Percentiles rank a stretch among this genome's conserved stretches.
Conservation (phyloP, 2,797 vertebrate species). For the Micromesistius poutassou region DNA sequence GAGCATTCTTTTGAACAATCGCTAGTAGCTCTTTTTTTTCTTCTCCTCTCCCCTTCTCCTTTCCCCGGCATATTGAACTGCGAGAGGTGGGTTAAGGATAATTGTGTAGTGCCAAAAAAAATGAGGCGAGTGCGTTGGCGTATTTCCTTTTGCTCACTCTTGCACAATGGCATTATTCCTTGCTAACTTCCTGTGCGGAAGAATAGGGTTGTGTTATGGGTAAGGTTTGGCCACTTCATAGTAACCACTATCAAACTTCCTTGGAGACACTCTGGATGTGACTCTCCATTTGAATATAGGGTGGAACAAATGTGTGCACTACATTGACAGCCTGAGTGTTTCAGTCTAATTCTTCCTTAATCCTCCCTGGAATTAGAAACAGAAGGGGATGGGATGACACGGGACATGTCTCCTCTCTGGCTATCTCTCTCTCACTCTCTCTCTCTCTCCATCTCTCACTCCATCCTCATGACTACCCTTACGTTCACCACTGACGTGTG, state of each 20-base stretch:
- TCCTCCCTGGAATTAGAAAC: not conserved
- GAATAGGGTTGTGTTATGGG: not conserved
- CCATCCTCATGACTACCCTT: not conserved
- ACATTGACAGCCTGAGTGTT: conserved; percentile 36
- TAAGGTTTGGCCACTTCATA: not conserved
- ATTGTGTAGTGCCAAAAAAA: not conserved
- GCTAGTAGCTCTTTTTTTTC: conserved; percentile 34
- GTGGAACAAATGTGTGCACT: conserved; percentile 37
- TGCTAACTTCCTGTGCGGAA: not conserved
- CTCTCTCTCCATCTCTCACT: not conserved
- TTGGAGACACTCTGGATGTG: not conserved
- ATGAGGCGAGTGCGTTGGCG: not conserved
- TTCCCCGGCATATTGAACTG: conserved; percentile 21
- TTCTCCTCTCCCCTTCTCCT: not conserved
- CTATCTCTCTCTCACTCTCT: not conserved
- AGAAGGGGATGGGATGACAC: not conserved
- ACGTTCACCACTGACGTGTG: not conserved
- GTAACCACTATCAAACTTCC: not conserved
- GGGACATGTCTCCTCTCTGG: not conserved
- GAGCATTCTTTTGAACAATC: conserved; percentile 52
- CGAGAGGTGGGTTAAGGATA: conserved; percentile 25
- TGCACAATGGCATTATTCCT: not conserved
- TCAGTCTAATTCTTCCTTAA: conserved; percentile 20
- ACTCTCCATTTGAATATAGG: conserved; percentile 16
- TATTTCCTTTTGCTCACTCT: not conserved